Conservation (phyloP, 2,113 vertebrate species). For the Leucoraja erinaceus region DNA sequence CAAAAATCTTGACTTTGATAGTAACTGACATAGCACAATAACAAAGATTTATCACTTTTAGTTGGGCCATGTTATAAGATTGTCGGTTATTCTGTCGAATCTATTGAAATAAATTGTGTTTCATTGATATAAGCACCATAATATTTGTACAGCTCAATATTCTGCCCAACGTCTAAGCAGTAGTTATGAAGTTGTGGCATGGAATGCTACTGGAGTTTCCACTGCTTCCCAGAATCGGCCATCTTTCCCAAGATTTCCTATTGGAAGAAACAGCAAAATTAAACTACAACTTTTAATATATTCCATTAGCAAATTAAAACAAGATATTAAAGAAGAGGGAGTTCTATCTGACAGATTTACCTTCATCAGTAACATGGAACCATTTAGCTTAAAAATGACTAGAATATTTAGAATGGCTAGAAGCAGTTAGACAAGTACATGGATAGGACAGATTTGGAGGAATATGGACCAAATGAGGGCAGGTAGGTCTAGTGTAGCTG, state of each 20-base stretch:
- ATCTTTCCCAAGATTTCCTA: not conserved
- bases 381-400: not conserved
- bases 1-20: not conserved
- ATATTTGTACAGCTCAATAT: not conserved
- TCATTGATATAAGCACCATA: not conserved
- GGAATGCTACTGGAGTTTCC: not conserved
- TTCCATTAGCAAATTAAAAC: not conserved
- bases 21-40: not conserved
- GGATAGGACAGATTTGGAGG: too few relatives aligned
- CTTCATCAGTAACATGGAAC: not conserved
- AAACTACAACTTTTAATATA: not conserved
- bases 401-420: too few relatives aligned
- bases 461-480: too few relatives aligned
- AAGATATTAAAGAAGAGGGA: not conserved
- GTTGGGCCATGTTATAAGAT: not conserved
- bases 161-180: not conserved
- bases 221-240: not conserved
- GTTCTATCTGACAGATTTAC: not conserved
- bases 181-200: not conserved
- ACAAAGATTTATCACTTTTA: not conserved
- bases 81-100: not conserved
- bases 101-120: not conserved
- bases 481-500: too few relatives aligned
- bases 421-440: too few relatives aligned
- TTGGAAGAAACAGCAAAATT: not conserved